Evolutionary conservation across 1,140 invertebrate species (phyloP), one percentile per base, ranked within the genome.

Genomic region (Oreohelix idahoensis): DNA sequence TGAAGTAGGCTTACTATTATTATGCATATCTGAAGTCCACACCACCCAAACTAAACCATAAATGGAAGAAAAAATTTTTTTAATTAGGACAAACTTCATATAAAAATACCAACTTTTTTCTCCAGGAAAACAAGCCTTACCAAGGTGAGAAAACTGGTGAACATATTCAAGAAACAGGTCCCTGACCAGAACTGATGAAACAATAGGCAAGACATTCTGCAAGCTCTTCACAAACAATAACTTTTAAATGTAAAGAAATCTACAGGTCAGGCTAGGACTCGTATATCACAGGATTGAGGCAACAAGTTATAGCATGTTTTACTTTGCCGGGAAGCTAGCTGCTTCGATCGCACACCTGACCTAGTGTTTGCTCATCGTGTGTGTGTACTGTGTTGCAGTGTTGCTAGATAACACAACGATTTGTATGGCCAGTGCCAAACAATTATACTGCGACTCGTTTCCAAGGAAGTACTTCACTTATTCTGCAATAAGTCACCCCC

Each of bases 271-370:
- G 53, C 15, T 58, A n/a, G 23, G 20, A n/a, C 23, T 58, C 2
- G 5, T 58, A 58, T 58, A 58, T 5, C 4, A 4, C 20, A 58
- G 53, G 26, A 11, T 58, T 58, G 20, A 58, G 1, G 53, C 10
- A 71, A 75, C 73, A 49, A 38, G 73, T 75, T 75, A 42, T n/a
- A 75, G 73, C 73, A 75, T 51, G 73, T n/a, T 17, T 13, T 4
- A 49, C 32, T 75, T 75, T 75, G 73, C 73, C 73, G 73, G 73
- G 73, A 4, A 75, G 73, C 13, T 29, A 35, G 69, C 73, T 75
- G 23, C 38, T 75, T 75, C 73, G 73, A 75, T 75, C 73, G 38
- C 38, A 42, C 20, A 45, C 26, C 53, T 15, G 1, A 45, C 26
- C 53, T 15, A 58, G 15, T 10, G 10, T 58, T n/a, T 58, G 53